These are phyloP conservation scores for Leucopsar rothschildi DNA, from an alignment of 2,113 vertebrate species.

Conservation along the genomic window DNA sequence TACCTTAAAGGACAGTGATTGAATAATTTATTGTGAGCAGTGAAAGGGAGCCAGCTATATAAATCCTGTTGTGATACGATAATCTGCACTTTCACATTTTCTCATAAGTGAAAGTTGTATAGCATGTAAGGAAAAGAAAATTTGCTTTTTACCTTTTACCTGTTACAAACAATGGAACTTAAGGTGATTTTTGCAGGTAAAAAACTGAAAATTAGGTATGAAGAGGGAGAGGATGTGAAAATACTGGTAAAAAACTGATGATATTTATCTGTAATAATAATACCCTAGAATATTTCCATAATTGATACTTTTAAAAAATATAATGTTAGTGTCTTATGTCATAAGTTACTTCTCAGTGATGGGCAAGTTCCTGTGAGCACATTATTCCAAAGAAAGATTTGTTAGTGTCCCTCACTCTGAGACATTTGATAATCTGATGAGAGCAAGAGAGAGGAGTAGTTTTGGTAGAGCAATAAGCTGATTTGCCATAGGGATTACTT, in stretches of 20 bases:
- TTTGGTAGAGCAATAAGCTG: background rate
- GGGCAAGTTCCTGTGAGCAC: background rate
- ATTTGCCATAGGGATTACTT: background rate
- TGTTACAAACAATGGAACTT: background rate
- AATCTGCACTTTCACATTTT: background rate
- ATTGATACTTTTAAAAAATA: background rate
- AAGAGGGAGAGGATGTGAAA: background rate
- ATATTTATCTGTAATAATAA: background rate
- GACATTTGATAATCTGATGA: background rate
- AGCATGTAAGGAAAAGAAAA: background rate
- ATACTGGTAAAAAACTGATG: background rate
- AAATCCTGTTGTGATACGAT: background rate
- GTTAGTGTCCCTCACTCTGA: background rate
- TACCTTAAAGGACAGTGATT: background rate
- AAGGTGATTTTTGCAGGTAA: background rate
- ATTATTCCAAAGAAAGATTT: background rate
- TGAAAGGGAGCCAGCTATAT: background rate
- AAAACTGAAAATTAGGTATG: background rate
- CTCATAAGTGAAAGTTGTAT: background rate
- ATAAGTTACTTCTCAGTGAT: background rate
- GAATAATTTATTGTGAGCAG: background rate
- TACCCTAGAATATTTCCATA: background rate
- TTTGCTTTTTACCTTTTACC: background rate
- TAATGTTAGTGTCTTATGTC: background rate
- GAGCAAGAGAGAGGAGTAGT: background rate